These are phyloP conservation scores for Nansenia antarctica DNA, from an alignment of 2,113 vertebrate species.

Conservation along the genomic window DNA sequence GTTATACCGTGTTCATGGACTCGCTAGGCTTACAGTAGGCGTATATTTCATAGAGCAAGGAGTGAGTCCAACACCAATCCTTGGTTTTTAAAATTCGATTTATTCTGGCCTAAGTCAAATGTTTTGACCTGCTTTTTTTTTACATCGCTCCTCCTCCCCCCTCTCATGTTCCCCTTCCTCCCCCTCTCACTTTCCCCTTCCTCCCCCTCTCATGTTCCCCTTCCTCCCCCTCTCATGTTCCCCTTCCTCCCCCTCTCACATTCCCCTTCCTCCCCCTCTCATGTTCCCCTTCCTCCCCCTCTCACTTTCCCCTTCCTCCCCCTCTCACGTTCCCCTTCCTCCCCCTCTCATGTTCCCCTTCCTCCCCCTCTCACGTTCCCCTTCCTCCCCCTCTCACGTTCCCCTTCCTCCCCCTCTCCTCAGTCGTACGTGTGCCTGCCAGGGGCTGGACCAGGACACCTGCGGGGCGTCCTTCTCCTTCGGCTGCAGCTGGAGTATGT, in stretches of 20 bases:
- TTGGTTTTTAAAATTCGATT: too few species aligned
- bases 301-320: too few species aligned
- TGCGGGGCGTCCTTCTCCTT: constrained; percentile 80
- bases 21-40: too few species aligned
- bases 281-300: not conserved
- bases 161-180: not conserved
- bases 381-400: not conserved
- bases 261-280: not conserved
- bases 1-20: too few species aligned
- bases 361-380: too few species aligned
- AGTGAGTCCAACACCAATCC: too few species aligned
- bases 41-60: too few species aligned
- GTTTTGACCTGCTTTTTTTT: too few species aligned
- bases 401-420: not conserved
- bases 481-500: constrained; percentile 83
- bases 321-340: not conserved
- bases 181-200: too few species aligned
- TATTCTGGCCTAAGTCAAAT: too few species aligned
- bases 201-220: too few species aligned
- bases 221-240: not conserved
- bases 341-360: not conserved
- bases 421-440: constrained; percentile 80
- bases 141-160: too few species aligned
- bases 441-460: constrained; percentile 77
- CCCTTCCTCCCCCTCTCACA: not conserved